Conservation (phyloP, 2,113 vertebrate species). For the Cryptotis parvus region DNA sequence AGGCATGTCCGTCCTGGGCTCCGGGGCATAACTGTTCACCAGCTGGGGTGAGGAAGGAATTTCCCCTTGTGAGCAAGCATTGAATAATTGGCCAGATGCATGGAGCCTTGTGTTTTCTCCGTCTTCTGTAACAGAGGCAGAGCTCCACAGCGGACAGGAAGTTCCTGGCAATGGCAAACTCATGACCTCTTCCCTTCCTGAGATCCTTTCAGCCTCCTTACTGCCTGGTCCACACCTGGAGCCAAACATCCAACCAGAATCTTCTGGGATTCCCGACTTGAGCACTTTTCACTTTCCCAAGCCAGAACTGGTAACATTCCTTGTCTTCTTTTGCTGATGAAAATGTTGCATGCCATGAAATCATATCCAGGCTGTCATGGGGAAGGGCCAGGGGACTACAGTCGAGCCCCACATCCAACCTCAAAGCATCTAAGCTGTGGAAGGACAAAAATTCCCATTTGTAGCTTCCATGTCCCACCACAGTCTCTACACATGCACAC, state of each 20-base stretch:
- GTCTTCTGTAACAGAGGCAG: slow-evolving; percentile 17
- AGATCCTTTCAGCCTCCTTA: background rate
- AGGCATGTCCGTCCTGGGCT: slow-evolving; percentile 72
- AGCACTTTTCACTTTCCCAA: slow-evolving; percentile 16
- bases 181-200: background rate
- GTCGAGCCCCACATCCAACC: background rate
- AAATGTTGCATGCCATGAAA: background rate
- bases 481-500: rapidly evolving
- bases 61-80: background rate
- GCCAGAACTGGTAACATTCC: slow-evolving; percentile 24
- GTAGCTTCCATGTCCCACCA: background rate
- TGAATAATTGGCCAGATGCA: slow-evolving; percentile 67
- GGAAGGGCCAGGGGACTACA: background rate
- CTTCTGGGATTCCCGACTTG: background rate
- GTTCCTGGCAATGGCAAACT: background rate
- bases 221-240: background rate
- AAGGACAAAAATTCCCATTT: background rate
- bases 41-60: slow-evolving; percentile 70
- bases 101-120: slow-evolving; percentile 1
- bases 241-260: background rate
- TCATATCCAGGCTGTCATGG: background rate
- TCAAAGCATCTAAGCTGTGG: rapidly evolving
- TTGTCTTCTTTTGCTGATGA: background rate
- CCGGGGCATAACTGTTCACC: slow-evolving; percentile 73
- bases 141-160: background rate